These are phyloP conservation scores for Eupithecia dodoneata DNA, from an alignment of 2,888 invertebrate genomes.

Conservation along the genomic window DNA sequence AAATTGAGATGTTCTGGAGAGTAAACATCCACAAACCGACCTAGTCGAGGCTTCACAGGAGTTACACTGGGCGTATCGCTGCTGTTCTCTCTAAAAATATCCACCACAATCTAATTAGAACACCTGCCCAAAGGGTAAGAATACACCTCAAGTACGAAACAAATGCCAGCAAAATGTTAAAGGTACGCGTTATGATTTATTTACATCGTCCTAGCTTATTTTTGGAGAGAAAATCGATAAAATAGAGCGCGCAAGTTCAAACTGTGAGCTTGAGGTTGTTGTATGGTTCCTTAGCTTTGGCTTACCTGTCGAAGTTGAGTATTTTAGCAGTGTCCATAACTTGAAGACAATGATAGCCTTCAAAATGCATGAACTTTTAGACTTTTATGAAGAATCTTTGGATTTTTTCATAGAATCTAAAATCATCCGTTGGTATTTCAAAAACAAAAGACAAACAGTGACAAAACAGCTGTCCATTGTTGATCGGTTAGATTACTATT, in stretches of 20 bases:
- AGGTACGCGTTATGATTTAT: slow-evolving; percentile 77
- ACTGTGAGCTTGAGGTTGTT: slow-evolving; percentile 45
- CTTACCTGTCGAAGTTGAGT: slow-evolving; percentile 61
- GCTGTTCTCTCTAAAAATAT: slow-evolving; percentile 55
- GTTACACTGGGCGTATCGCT: slow-evolving; percentile 61
- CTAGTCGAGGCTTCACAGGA: slow-evolving; percentile 72
- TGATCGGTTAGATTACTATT: background rate
- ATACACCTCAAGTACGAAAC: slow-evolving; percentile 40
- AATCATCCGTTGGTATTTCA: slow-evolving; percentile 50
- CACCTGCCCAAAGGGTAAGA: slow-evolving; percentile 40
- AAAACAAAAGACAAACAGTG: slow-evolving; percentile 35
- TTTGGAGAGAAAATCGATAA: slow-evolving; percentile 82
- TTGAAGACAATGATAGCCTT: slow-evolving; percentile 12
- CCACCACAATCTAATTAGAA: slow-evolving; percentile 40
- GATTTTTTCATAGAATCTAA: slow-evolving; percentile 32
- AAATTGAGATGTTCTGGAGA: slow-evolving; percentile 80
- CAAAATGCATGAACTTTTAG: background rate
- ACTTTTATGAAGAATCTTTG: background rate
- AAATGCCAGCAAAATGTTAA: slow-evolving; percentile 60
- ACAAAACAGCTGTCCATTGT: slow-evolving; percentile 45
- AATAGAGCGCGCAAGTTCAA: slow-evolving; percentile 80
- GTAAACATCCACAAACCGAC: slow-evolving; percentile 76
- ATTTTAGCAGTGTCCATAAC: slow-evolving; percentile 60
- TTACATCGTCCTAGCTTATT: slow-evolving; percentile 80
- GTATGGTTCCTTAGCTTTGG: slow-evolving; percentile 42